A percentile compares a stretch with the other conserved stretches of the same genome.
These are phyloP conservation scores for Proterorhinus semilunaris DNA, from an alignment of 2,113 vertebrate genomes.

Conservation along the genomic window DNA sequence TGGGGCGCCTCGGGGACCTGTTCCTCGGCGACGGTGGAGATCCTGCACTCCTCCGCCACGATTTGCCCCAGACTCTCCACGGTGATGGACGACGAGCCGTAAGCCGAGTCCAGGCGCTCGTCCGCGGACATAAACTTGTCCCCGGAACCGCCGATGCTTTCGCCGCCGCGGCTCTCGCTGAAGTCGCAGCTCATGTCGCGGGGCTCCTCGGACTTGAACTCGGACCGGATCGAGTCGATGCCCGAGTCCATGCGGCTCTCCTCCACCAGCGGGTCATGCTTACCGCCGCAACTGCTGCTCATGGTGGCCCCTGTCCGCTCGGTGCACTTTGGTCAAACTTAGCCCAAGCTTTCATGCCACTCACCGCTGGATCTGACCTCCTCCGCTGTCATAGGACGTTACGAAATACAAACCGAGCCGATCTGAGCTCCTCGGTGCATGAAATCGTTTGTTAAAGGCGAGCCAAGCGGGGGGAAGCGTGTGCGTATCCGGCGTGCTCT, in stretches of 20 bases:
- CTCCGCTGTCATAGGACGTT: neutral
- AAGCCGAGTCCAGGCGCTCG: constrained; percentile 77
- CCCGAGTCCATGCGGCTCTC: constrained; percentile 75
- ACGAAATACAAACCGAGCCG: neutral
- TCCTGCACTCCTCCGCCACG: constrained; percentile 44
- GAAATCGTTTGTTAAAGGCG: neutral
- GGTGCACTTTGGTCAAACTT: constrained; percentile 40
- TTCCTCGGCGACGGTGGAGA: constrained; percentile 31
- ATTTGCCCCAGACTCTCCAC: constrained; percentile 70
- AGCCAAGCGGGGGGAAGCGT: constrained; percentile 4
- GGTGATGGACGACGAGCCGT: constrained; percentile 74
- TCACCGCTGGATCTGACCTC: constrained; percentile 9
- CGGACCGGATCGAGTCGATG: constrained; percentile 68
- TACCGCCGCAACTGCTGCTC: constrained; percentile 63
- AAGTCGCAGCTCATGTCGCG: constrained; percentile 39
- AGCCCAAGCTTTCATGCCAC: constrained; percentile 71
- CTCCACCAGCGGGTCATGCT: constrained; percentile 66
- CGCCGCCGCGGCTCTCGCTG: constrained; percentile 18
- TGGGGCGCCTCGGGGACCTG: constrained; percentile 36
- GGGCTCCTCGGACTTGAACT: constrained; percentile 64
- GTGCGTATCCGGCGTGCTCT: constrained; percentile 55
- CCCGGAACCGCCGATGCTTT: constrained; percentile 50
- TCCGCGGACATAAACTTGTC: constrained; percentile 68
- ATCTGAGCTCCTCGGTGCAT: neutral
- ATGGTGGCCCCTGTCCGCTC: constrained; percentile 51